Evolutionary conservation across 1,140 invertebrate species (phyloP).

Genomic region (Acromyrmex charruanus): DNA sequence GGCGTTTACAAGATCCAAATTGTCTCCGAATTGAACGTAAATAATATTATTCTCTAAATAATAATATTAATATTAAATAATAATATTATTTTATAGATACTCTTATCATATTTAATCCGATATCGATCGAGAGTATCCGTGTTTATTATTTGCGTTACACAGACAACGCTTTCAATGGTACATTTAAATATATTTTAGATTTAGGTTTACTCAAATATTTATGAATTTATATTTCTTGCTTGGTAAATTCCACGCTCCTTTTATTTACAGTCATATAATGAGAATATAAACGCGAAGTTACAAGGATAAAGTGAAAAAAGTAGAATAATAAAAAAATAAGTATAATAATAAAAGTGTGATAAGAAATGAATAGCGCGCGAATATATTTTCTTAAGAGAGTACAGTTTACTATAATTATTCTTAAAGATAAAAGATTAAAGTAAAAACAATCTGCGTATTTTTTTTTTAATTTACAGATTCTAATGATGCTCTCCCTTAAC

Average conservation of each 20-base stretch:
- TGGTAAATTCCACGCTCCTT: neutral
- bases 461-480: neutral
- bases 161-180: neutral
- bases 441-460: neutral
- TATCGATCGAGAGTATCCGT: neutral
- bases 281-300: neutral
- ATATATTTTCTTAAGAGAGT: neutral
- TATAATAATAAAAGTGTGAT: slow-evolving; percentile 1
- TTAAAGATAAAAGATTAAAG: neutral
- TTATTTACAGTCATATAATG: neutral
- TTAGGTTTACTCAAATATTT: neutral
- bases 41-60: too few relatives aligned
- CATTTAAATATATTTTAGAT: neutral
- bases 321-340: neutral
- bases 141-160: slow-evolving; percentile 4
- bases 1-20: neutral
- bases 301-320: neutral
- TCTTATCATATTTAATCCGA: neutral
- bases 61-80: too few relatives aligned
- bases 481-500: neutral
- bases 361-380: neutral
- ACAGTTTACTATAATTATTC: neutral
- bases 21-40: neutral
- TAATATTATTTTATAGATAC: neutral
- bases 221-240: neutral